Conservation (phyloP, 2,888 invertebrate genomes). For the Pollenia griseotomentosa region DNA sequence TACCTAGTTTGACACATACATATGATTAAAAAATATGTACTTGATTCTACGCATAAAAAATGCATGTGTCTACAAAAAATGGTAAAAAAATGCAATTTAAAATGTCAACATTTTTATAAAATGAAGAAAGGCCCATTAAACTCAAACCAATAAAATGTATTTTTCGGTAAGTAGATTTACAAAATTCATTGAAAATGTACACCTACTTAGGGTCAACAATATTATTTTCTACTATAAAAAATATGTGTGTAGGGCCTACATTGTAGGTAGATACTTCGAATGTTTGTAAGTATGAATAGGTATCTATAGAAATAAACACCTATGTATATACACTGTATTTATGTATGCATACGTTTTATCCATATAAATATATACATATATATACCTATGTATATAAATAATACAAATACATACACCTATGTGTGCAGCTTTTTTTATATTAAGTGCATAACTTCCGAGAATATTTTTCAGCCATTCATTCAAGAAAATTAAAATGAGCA, state of each 20-base stretch:
- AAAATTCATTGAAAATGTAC: too few species aligned
- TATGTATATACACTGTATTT: neutral
- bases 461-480: constrained; percentile 70
- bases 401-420: constrained; percentile 7
- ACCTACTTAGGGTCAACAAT: neutral
- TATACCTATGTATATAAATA: neutral
- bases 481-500: constrained; percentile 70
- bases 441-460: constrained; percentile 52
- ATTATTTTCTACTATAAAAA: neutral
- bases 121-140: too few species aligned
- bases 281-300: neutral
- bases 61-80: too few species aligned
- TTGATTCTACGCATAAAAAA: too few species aligned
- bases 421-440: constrained; percentile 43
- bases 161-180: too few species aligned
- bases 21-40: too few species aligned
- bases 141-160: too few species aligned
- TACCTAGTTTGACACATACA: too few species aligned
- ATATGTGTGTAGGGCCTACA: too few species aligned
- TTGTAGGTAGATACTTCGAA: neutral
- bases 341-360: neutral
- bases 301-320: neutral
- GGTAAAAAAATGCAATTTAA: too few species aligned
- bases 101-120: too few species aligned
- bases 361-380: constrained; percentile 4